Evolutionary conservation across 2,113 vertebrate genomes (phyloP).

Genomic region (Arvicanthis niloticus): DNA sequence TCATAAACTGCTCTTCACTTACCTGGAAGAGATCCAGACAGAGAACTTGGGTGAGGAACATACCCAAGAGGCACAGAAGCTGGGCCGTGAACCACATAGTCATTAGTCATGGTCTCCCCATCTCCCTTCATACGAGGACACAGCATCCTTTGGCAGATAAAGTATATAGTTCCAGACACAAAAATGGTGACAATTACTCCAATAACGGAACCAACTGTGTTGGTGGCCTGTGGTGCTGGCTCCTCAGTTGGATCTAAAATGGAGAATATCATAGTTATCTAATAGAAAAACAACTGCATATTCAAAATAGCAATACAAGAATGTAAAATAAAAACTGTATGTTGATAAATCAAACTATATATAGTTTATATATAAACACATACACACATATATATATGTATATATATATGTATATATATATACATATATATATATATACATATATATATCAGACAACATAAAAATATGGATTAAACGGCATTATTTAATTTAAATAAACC

Average conservation of each 20-base stretch:
- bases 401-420: background rate
- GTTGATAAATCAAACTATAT: background rate
- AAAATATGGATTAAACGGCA: constrained; percentile 32
- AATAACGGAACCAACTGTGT: constrained; percentile 96
- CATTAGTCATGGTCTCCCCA: constrained; percentile 95
- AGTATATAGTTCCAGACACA: constrained; percentile 95
- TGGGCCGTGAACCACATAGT: constrained; percentile 96
- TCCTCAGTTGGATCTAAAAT: constrained; percentile 94
- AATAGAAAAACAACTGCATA: constrained; percentile 3
- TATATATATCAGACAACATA: background rate
- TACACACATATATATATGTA: background rate
- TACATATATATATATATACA: background rate
- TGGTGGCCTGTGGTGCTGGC: constrained; percentile 93
- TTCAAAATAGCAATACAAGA: constrained; percentile 25
- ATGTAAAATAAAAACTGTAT: background rate
- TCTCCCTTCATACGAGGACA: constrained; percentile 98
- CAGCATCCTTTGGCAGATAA: constrained; percentile 96
- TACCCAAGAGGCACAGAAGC: constrained; percentile 96
- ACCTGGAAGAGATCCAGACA: constrained; percentile 97
- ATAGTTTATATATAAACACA: background rate
- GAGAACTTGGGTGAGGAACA: constrained; percentile 95
- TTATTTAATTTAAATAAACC: constrained; percentile 30
- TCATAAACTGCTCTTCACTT: constrained; percentile 60
- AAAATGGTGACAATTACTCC: constrained; percentile 96
- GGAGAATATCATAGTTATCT: constrained; percentile 42